Evolutionary conservation across 1,140 invertebrate species (phyloP), one percentile per base, ranked within the genome.

Genomic region (Holcopasites calliopsidis): DNA sequence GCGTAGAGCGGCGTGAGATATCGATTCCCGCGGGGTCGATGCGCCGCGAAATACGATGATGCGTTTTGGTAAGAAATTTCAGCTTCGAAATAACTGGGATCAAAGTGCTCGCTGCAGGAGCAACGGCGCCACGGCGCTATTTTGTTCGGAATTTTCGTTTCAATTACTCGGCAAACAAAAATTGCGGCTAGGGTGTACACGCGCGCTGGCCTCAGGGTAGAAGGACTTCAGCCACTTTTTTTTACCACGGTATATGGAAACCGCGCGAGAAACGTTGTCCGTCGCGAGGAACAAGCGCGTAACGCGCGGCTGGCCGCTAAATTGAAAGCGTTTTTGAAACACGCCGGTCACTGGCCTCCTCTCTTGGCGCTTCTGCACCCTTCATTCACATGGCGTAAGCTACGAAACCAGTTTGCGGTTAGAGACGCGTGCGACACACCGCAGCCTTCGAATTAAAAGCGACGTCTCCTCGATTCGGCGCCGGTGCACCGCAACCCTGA

Each of bases 151-250:
- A 66, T 74, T 66, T 57, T 69, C n/a, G n/a, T n/a, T 74, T 66
- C 66, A 74, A 74, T 74, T 74, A 55, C 61, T 54, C 49, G 28
- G 21, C 57, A 26, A 55, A 44, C 35, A 74, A 66, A 66, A 74
- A 54, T 74, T 40, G 40, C 62, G 40, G 38, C 16, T 55, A 66
- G 71, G 21, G 47, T 47, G 42, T 33, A 26, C 28, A 33, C 18
- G 11, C 6, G 47, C 18, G 11, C 6, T n/a, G 38, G 49, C 35
- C 35, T 21, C 42, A 49, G 54, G 16, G 6, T 31, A 13, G 57
- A 18, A 5, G 0, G 31, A 47, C 44, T 47, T 47, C 50, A 21
- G 33, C 21, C 13, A 18, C 28, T 42, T 73, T 73, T 66, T 65
- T 73, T 73, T 73, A 54, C 13, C 28, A 5, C 35, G 31, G 10